Evolutionary conservation across 2,888 invertebrate species (phyloP), one percentile per base, ranked within the genome.

Genomic region (Eupithecia insigniata): DNA sequence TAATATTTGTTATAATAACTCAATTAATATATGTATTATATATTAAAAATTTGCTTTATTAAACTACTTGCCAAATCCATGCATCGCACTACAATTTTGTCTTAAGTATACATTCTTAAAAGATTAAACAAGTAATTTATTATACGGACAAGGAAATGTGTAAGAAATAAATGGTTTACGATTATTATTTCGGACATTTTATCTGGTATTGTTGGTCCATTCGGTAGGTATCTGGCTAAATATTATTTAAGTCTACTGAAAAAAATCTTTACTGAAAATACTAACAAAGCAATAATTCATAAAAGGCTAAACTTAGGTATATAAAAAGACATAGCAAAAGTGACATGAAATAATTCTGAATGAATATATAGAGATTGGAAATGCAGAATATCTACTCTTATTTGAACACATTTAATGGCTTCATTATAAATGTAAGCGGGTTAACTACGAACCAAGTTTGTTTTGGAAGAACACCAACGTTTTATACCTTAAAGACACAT

Each of bases 351-450:
- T 51, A 71, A 30, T 69, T 62, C 22, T 32, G 5, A 34, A n/a
- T 18, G 32, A 32, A n/a, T 22, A 14, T n/a, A 36, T 36, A 64
- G 8, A 36, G 36, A 34, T 36, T 5, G 26, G 22, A 26, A 22
- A 26, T 36, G 64, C 69, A 72, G 28, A 67, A 58, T 72, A 75
- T 73, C 81, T 84, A 83, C 75, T 76, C 78, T 76, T 80, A 78
- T 82, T 85, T 91, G 91, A 92, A 91, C 91, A 91, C 90, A 90
- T 88, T 83, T 78, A 89, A 88, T 90, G 90, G 91, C 86, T 83
- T 87, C n/a, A n/a, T n/a, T n/a, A n/a, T n/a, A n/a, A n/a, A n/a
- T n/a, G n/a, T n/a, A n/a, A n/a, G n/a, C n/a, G n/a, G n/a, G n/a
- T n/a, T n/a, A n/a, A n/a, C n/a, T n/a, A n/a, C n/a, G n/a, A n/a